Evolutionary conservation across 2,113 vertebrate genomes (phyloP).

Genomic region (Ascaphus truei): DNA sequence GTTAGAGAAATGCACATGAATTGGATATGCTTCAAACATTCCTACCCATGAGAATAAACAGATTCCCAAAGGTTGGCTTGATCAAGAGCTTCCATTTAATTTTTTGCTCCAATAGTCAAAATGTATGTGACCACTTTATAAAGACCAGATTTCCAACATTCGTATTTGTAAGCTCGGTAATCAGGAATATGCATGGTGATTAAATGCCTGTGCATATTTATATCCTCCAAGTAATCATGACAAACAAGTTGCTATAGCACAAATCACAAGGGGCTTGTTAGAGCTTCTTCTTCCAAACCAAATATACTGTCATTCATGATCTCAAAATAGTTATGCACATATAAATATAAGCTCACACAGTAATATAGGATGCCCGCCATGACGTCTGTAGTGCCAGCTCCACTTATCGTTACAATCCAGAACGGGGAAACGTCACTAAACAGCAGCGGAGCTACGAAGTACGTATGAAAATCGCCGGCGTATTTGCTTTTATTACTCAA

Average conservation of each 20-base stretch:
- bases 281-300: slow-evolving; percentile 27
- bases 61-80: too few relatives aligned
- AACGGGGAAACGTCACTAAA: too few relatives aligned
- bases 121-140: too few relatives aligned
- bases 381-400: too few relatives aligned
- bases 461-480: too few relatives aligned
- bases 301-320: neutral
- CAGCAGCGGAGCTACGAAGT: neutral
- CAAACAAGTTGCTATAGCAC: slow-evolving; percentile 48
- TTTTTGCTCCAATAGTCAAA: too few relatives aligned
- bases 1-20: slow-evolving; percentile 5
- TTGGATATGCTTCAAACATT: neutral
- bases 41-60: neutral
- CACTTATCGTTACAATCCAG: too few relatives aligned
- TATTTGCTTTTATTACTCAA: too few relatives aligned
- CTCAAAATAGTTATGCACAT: slow-evolving; percentile 23
- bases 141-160: too few relatives aligned
- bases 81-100: too few relatives aligned
- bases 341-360: too few relatives aligned
- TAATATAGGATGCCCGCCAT: too few relatives aligned
- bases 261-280: slow-evolving; percentile 46
- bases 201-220: slow-evolving; percentile 45
- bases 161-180: slow-evolving; percentile 26
- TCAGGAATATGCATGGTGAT: slow-evolving; percentile 51
- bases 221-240: slow-evolving; percentile 38